Conservation (phyloP, 2,113 vertebrate species). For the Diadophis punctatus region DNA sequence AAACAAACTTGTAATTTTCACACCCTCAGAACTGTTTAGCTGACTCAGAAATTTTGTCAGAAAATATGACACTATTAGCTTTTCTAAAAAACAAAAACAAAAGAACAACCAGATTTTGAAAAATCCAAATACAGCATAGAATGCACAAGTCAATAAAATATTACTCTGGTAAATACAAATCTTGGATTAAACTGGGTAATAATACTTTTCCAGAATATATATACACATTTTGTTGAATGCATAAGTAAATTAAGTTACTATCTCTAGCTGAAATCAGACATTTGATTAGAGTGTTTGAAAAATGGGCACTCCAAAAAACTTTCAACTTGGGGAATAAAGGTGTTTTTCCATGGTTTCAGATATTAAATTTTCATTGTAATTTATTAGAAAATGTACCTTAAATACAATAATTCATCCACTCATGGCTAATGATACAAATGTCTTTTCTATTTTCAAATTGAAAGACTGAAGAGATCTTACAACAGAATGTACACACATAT, state of each 20-base stretch:
- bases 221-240: not conserved
- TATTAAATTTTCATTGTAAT: not conserved
- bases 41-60: conserved; percentile 37
- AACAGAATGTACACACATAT: not conserved
- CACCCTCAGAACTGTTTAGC: conserved; percentile 43
- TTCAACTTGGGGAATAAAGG: not conserved
- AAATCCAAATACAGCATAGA: conserved; percentile 14
- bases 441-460: not conserved
- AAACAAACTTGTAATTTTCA: conserved; percentile 43
- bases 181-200: not conserved
- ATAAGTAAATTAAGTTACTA: not conserved
- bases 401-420: not conserved
- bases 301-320: not conserved
- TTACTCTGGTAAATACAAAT: conserved; percentile 3
- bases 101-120: not conserved
- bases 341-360: not conserved
- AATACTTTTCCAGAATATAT: conserved; percentile 6
- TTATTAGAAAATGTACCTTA: not conserved
- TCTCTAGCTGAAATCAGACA: not conserved
- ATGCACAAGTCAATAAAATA: not conserved
- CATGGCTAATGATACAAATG: not conserved
- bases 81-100: not conserved
- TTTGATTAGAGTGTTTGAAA: not conserved
- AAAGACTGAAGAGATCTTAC: not conserved
- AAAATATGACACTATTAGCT: conserved; percentile 11